Percentiles rank a stretch among this genome's conserved stretches.
These are phyloP conservation scores for Tenthredo distinguenda DNA, from an alignment of 2,888 invertebrate species.

Conservation along the genomic window DNA sequence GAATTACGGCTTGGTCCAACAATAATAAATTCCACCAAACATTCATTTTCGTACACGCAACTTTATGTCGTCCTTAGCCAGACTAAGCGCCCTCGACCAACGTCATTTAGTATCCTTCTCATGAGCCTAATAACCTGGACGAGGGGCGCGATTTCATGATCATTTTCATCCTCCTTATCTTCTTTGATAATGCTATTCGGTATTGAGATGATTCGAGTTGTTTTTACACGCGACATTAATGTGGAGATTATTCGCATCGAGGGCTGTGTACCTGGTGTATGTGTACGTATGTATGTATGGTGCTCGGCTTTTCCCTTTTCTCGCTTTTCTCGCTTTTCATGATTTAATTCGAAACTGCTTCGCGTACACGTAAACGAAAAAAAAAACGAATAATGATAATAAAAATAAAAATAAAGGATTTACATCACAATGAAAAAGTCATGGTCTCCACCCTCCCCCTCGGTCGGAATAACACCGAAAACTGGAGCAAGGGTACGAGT, in stretches of 20 bases:
- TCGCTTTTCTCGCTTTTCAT: background rate
- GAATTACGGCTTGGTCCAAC: slow-evolving; percentile 75
- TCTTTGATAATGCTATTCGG: background rate
- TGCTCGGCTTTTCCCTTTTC: background rate
- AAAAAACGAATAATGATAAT: background rate
- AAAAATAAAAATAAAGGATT: background rate
- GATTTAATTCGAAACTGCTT: background rate
- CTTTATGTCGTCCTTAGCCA: slow-evolving; percentile 76
- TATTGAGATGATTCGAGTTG: background rate
- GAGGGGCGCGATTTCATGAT: slow-evolving; percentile 48
- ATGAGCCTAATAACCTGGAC: slow-evolving; percentile 74
- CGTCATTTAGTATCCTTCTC: slow-evolving; percentile 76
- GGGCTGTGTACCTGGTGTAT: background rate
- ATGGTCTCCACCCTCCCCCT: background rate
- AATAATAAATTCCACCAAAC: slow-evolving; percentile 78
- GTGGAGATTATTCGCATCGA: background rate
- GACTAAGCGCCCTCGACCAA: slow-evolving; percentile 74
- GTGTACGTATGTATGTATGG: background rate
- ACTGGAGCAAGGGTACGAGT: background rate
- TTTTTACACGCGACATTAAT: background rate
- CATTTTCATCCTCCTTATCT: background rate
- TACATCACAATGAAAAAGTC: slow-evolving; percentile 39
- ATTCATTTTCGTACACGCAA: slow-evolving; percentile 78
- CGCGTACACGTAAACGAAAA: background rate
- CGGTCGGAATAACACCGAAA: slow-evolving; percentile 1